A percentile compares a stretch with the other conserved stretches of the same genome.
Evolutionary conservation across 2,888 invertebrate species (phyloP).

Genomic region (Tipula helvola): DNA sequence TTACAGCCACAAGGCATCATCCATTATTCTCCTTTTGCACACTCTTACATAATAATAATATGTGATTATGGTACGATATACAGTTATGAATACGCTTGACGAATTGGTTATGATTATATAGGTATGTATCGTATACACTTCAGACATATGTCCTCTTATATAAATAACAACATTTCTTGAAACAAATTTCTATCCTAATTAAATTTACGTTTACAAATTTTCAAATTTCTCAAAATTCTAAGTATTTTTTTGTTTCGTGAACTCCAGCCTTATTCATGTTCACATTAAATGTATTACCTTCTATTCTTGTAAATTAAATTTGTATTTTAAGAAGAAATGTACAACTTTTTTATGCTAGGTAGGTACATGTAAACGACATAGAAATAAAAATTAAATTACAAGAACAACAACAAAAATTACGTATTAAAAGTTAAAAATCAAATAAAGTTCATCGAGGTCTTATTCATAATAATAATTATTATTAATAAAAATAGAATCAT

Average conservation of each 20-base stretch:
- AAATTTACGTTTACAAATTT: background rate
- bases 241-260: background rate
- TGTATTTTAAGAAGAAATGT: background rate
- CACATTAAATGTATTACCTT: background rate
- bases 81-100: background rate
- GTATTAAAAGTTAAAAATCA: constrained; percentile 4
- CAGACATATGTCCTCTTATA: background rate
- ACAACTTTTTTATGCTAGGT: background rate
- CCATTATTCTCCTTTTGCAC: background rate
- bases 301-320: background rate
- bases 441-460: background rate
- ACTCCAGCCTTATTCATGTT: constrained; percentile 4
- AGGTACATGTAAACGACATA: background rate
- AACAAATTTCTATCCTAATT: background rate
- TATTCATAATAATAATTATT: background rate
- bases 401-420: background rate
- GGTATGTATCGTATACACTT: background rate
- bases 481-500: background rate
- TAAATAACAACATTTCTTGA: background rate
- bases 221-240: background rate
- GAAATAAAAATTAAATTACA: background rate
- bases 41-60: background rate
- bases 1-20: background rate
- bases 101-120: background rate
- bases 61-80: background rate